A percentile compares a stretch with the other conserved stretches of the same genome.
Evolutionary conservation across 2,113 vertebrate genomes (phyloP).

Genomic region (Anolis carolinensis): DNA sequence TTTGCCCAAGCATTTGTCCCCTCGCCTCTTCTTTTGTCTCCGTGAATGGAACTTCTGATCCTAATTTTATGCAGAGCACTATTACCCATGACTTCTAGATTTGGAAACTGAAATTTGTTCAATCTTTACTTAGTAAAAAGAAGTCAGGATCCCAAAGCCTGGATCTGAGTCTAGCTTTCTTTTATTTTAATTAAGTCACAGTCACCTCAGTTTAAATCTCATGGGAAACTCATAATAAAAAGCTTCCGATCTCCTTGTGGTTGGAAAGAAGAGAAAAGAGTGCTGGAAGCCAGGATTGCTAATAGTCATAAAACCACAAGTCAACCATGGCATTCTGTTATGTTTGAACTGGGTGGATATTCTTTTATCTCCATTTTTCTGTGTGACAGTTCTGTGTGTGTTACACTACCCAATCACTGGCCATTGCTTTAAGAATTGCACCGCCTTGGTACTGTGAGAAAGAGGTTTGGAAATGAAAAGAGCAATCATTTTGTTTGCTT

Average conservation of each 20-base stretch:
- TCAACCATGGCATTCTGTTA: background rate
- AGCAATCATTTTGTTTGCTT: background rate
- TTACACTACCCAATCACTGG: no score
- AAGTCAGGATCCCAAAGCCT: background rate
- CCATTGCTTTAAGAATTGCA: background rate
- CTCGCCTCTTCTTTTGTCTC: background rate
- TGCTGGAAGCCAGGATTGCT: background rate
- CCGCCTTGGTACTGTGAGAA: background rate
- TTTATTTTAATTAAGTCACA: background rate
- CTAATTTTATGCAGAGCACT: background rate
- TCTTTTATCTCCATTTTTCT: background rate
- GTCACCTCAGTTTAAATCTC: background rate
- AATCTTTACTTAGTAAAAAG: background rate
- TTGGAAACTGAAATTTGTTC: background rate
- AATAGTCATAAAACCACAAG: background rate
- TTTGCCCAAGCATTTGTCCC: background rate
- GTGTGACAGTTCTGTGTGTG: background rate
- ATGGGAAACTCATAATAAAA: background rate
- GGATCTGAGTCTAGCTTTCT: background rate
- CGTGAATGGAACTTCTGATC: background rate
- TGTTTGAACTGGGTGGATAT: background rate
- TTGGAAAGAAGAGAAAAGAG: background rate
- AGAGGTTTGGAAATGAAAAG: background rate
- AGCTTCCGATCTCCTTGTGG: background rate
- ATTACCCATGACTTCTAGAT: background rate